Conservation (phyloP, 1,140 invertebrate species). For the Papilio dardanus region DNA sequence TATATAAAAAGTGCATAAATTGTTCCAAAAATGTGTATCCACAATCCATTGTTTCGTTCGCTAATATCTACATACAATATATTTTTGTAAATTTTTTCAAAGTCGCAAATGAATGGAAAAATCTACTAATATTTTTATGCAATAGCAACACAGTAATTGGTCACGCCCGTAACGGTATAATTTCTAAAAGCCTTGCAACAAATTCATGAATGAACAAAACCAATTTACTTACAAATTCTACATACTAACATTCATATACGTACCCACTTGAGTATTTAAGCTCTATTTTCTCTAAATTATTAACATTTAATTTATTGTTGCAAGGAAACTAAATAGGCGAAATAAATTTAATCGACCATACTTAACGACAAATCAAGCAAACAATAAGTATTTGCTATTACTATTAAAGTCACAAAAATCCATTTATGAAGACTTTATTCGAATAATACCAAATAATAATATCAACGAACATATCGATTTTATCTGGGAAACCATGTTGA, state of each 20-base stretch:
- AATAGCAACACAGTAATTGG: constrained; percentile 29
- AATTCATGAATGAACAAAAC: not conserved
- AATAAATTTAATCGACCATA: not conserved
- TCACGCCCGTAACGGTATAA: not conserved
- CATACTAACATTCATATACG: constrained; percentile 9
- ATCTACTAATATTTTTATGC: constrained; percentile 29
- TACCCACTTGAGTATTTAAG: constrained; percentile 25
- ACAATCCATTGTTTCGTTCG: constrained; percentile 47
- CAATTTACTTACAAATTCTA: not conserved
- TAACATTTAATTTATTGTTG: not conserved
- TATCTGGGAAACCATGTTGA: not conserved
- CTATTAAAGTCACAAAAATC: not conserved
- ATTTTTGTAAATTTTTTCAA: constrained; percentile 8
- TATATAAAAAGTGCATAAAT: constrained; percentile 81
- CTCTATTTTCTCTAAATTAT: constrained; percentile 35
- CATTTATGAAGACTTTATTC: not conserved
- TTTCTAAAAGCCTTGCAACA: constrained; percentile 33
- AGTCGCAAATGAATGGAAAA: constrained; percentile 26
- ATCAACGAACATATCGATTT: not conserved
- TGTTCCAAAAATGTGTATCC: constrained; percentile 78
- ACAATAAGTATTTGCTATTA: not conserved
- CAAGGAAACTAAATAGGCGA: constrained; percentile 2
- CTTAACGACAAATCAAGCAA: not conserved
- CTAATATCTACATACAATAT: constrained; percentile 34
- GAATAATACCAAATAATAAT: not conserved